Conservation (phyloP, 2,113 vertebrate genomes). For the Phylloscopus whistleri region DNA sequence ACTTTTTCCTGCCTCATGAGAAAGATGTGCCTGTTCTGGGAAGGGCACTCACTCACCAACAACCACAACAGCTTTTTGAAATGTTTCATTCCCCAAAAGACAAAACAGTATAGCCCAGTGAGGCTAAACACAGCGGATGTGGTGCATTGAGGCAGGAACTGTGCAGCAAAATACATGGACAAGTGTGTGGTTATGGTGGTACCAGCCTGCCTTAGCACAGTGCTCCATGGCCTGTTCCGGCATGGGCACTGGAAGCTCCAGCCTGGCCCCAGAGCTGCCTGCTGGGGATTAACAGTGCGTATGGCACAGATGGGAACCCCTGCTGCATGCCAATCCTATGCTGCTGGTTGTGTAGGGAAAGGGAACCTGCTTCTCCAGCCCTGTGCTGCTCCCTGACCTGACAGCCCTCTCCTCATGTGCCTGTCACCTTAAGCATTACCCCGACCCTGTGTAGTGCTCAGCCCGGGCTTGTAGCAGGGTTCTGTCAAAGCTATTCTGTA, state of each 20-base stretch:
- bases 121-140: rapidly evolving
- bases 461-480: background rate
- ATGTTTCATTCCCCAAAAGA: background rate
- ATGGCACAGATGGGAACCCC: background rate
- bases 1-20: background rate
- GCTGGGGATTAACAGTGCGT: background rate
- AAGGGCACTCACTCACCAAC: background rate
- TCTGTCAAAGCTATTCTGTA: background rate
- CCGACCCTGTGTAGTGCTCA: rapidly evolving
- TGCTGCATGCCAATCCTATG: background rate
- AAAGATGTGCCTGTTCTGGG: background rate
- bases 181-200: background rate
- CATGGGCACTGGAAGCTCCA: background rate
- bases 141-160: background rate
- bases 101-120: background rate
- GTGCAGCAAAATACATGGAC: too few species aligned
- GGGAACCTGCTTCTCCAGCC: background rate
- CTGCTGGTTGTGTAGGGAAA: background rate
- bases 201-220: background rate
- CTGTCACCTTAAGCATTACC: background rate
- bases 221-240: background rate
- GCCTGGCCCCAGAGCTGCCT: background rate
- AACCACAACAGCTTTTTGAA: background rate
- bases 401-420: rapidly evolving
- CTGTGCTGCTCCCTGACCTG: background rate